Evolutionary conservation across 2,113 vertebrate species (phyloP).

Genomic region (Coptodon bakossiorum): DNA sequence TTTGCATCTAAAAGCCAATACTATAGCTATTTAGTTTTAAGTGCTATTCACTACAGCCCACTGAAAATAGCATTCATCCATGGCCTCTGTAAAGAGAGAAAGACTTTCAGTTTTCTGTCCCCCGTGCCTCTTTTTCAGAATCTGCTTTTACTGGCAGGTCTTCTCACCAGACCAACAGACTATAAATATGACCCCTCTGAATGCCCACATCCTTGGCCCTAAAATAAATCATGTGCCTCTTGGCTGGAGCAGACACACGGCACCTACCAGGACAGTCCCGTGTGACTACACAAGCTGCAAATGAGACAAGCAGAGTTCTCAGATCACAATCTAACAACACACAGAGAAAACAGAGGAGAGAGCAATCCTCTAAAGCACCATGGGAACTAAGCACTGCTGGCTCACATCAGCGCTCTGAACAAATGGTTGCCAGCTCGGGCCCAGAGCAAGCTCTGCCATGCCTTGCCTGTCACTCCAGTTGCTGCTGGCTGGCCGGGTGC

Average conservation of each 20-base stretch:
- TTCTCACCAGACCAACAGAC: slow-evolving; percentile 53
- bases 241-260: slow-evolving; percentile 41
- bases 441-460: background rate
- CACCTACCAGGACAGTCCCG: slow-evolving; percentile 40
- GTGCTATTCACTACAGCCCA: slow-evolving; percentile 47
- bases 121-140: slow-evolving; percentile 46
- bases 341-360: slow-evolving; percentile 5
- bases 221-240: slow-evolving; percentile 65
- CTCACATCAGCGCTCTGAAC: background rate
- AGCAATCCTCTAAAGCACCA: background rate
- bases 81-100: slow-evolving; percentile 35
- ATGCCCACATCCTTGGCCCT: slow-evolving; percentile 72
- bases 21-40: slow-evolving; percentile 33
- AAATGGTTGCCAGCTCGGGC: slow-evolving; percentile 16
- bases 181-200: slow-evolving; percentile 73
- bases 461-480: slow-evolving; percentile 32
- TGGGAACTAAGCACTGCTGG: slow-evolving; percentile 18
- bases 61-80: slow-evolving; percentile 54
- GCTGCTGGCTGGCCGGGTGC: slow-evolving; percentile 6
- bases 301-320: slow-evolving; percentile 12
- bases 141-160: slow-evolving; percentile 64
- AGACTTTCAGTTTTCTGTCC: slow-evolving; percentile 57
- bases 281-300: slow-evolving; percentile 24
- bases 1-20: slow-evolving; percentile 21
- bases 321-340: slow-evolving; percentile 23